Percentiles rank a stretch among this genome's conserved stretches.
Evolutionary conservation across 35 echinoderm and acorn worm species (phyloP).

Genomic region (Diadema setosum): DNA sequence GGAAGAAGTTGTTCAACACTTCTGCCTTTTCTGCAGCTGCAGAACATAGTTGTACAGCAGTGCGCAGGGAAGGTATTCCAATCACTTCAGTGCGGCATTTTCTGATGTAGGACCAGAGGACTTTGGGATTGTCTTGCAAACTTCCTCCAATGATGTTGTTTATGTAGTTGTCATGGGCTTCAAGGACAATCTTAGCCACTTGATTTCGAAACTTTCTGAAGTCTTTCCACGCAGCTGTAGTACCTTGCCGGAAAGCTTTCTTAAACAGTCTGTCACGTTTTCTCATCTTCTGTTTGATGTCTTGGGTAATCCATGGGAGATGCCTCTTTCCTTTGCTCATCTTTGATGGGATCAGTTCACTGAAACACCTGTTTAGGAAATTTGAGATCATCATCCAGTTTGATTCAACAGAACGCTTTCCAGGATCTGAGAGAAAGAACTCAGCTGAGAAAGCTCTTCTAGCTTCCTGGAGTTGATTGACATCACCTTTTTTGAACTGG

Average conservation of each 20-base stretch:
- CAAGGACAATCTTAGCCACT: no score
- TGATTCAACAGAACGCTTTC: background rate
- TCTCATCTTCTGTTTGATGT: slow-evolving; percentile 41
- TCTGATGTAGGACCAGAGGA: no score
- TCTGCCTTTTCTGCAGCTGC: no score
- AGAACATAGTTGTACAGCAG: no score
- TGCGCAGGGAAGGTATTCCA: no score
- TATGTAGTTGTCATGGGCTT: no score
- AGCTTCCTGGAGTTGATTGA: background rate
- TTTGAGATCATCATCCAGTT: slow-evolving; percentile 24
- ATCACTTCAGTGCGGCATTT: no score
- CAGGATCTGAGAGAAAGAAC: slow-evolving; percentile 29
- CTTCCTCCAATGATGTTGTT: no score
- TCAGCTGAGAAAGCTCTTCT: background rate
- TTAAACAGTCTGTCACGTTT: slow-evolving; percentile 1
- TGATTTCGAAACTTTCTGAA: background rate
- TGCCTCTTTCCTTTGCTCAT: slow-evolving; percentile 1
- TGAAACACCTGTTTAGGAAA: background rate
- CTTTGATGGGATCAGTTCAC: slow-evolving; percentile 15
- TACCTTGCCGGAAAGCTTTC: no score
- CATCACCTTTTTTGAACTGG: background rate
- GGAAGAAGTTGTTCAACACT: no score
- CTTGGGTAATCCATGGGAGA: background rate
- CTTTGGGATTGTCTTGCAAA: no score
- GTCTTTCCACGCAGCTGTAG: background rate